A percentile compares a stretch with the other conserved stretches of the same genome.
phyloP scores from a whole-genome alignment of 92 coral and sea anemone species.

The Desmophyllum pertusum region DNA sequence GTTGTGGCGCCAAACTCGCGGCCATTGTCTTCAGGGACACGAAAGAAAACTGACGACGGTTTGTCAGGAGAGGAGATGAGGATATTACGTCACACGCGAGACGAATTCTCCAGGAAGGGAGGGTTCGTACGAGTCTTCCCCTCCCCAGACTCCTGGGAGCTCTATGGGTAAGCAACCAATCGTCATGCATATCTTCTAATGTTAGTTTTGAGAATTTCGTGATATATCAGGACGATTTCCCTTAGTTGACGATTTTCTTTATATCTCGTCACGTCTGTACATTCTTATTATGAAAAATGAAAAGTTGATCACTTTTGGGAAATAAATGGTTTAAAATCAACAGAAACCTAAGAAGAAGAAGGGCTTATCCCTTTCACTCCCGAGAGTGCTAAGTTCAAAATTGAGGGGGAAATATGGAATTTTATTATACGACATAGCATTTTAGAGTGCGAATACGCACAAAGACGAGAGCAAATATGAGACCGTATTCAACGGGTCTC shows the following conservation, averaged over 20 bases:
- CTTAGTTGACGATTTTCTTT: neutral
- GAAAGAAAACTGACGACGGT: conserved; percentile 40
- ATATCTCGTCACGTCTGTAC: neutral
- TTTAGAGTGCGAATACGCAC: too few relatives aligned
- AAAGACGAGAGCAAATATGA: too few relatives aligned
- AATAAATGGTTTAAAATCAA: too few relatives aligned
- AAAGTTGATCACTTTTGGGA: too few relatives aligned
- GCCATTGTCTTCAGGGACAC: conserved; percentile 36
- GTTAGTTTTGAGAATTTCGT: neutral
- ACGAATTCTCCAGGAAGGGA: conserved; percentile 83
- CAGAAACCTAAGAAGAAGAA: too few relatives aligned
- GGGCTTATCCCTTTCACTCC: too few relatives aligned
- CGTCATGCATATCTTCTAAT: neutral
- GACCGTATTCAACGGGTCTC: too few relatives aligned
- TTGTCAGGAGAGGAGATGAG: conserved; percentile 86
- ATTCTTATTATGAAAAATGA: too few relatives aligned
- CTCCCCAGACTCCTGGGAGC: conserved; percentile 93
- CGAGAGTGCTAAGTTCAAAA: too few relatives aligned
- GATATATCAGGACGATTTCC: neutral
- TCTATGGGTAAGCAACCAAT: conserved; percentile 72
- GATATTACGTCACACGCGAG: conserved; percentile 82
- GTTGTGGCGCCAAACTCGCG: conserved; percentile 50
- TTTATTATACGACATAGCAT: too few relatives aligned
- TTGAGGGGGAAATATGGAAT: too few relatives aligned
- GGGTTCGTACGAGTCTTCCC: conserved; percentile 95